Percentiles rank a stretch among this genome's conserved stretches.
Conservation (phyloP, 2,113 vertebrate genomes). For the Microtus richardsoni region DNA sequence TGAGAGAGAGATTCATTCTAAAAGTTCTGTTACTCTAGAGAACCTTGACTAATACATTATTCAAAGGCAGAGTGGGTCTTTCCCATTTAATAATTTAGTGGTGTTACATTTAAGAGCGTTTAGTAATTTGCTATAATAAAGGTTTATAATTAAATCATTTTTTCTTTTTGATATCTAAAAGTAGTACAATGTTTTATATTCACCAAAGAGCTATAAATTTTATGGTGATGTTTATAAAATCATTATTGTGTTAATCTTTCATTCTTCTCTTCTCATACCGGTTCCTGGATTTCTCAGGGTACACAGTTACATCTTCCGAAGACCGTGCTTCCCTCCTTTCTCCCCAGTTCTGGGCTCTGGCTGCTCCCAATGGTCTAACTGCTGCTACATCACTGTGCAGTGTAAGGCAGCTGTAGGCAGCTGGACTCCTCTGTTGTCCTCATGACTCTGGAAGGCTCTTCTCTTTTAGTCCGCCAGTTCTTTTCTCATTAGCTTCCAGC, state of each 20-base stretch:
- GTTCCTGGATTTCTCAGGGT: not conserved
- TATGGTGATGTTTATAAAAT: not conserved
- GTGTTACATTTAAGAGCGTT: not conserved
- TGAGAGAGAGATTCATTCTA: not conserved
- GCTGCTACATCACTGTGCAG: accelerated
- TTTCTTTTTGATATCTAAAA: not conserved
- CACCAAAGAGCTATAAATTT: not conserved
- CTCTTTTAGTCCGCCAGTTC: not conserved
- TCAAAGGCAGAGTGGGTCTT: not conserved
- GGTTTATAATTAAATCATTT: not conserved
- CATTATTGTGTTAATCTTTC: not conserved
- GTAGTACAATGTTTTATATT: not conserved
- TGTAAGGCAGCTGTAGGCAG: not conserved
- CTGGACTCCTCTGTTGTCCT: accelerated
- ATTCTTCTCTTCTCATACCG: not conserved
- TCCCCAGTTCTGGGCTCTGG: not conserved
- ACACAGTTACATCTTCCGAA: not conserved
- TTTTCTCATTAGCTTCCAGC: not conserved
- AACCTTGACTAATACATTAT: not conserved
- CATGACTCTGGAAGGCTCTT: no score
- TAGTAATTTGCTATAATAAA: not conserved
- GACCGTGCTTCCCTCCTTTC: not conserved
- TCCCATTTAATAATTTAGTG: not conserved
- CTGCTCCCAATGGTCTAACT: not conserved
- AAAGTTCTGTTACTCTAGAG: not conserved